These are phyloP conservation scores for Pomacea canaliculata DNA, from an alignment of 2,888 invertebrate species.

Conservation along the genomic window DNA sequence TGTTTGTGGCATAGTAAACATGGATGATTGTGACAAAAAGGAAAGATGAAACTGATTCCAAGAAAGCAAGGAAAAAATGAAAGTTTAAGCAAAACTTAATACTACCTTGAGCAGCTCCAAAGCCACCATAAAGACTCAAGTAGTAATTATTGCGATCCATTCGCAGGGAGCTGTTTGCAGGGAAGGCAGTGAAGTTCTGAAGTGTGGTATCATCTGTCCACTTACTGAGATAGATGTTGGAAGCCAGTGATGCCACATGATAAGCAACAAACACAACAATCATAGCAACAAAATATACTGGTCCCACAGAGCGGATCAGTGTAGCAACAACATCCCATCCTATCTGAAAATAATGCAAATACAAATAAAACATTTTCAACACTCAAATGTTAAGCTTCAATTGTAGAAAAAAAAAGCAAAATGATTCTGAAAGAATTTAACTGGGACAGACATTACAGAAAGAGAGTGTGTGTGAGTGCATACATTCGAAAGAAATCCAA, in stretches of 20 bases:
- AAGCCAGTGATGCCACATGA: slow-evolving; percentile 38
- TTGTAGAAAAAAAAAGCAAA: too few relatives aligned
- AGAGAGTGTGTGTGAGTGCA: too few relatives aligned
- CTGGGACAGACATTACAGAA: too few relatives aligned
- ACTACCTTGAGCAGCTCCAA: slow-evolving; percentile 44
- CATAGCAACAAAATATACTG: slow-evolving; percentile 43
- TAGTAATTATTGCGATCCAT: slow-evolving; percentile 48
- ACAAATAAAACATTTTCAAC: not conserved
- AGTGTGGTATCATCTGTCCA: slow-evolving; percentile 56
- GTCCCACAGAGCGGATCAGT: slow-evolving; percentile 59
- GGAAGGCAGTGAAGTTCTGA: slow-evolving; percentile 41
- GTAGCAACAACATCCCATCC: slow-evolving; percentile 53
- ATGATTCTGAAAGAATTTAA: too few relatives aligned
- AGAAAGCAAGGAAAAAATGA: not conserved
- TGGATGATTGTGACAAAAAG: too few relatives aligned
- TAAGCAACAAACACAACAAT: slow-evolving; percentile 45
- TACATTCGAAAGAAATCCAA: not conserved
- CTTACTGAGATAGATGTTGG: slow-evolving; percentile 56
- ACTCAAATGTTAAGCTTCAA: too few relatives aligned
- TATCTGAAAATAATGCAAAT: slow-evolving; percentile 46
- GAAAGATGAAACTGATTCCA: too few relatives aligned
- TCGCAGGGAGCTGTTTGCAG: slow-evolving; percentile 45
- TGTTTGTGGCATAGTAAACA: too few relatives aligned
- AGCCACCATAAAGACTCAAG: slow-evolving; percentile 51
- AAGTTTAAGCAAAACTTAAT: not conserved